A percentile compares a stretch with the other conserved stretches of the same genome.
phyloP scores from a whole-genome alignment of 2,113 vertebrate species.

The Spea multiplicata region DNA sequence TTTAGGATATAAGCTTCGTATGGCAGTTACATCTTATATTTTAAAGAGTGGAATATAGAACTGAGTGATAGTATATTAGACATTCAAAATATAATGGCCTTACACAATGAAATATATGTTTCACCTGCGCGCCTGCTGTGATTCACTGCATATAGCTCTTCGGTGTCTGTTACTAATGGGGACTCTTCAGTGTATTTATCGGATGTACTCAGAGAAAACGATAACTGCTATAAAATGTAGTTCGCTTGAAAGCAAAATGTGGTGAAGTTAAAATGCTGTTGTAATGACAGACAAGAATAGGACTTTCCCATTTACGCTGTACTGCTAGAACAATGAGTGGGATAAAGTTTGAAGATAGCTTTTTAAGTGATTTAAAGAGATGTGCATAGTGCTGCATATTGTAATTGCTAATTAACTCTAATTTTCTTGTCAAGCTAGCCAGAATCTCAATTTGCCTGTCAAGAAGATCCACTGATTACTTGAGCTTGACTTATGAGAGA shows the following conservation, averaged over 20 bases:
- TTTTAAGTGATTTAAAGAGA: constrained; percentile 40
- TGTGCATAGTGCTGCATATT: constrained; percentile 28
- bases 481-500: constrained; percentile 36
- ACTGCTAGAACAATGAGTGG: constrained; percentile 27
- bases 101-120: constrained; percentile 46
- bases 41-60: background rate
- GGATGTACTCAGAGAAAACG: constrained; percentile 49
- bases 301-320: constrained; percentile 3
- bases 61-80: background rate
- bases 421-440: constrained; percentile 47
- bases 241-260: constrained; percentile 28
- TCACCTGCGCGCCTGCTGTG: constrained; percentile 6
- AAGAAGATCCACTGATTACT: constrained; percentile 43
- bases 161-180: constrained; percentile 19
- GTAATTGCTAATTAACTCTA: constrained; percentile 45
- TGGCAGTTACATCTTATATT: background rate
- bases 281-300: constrained; percentile 10
- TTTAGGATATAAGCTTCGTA: too few species aligned
- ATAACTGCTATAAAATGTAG: constrained; percentile 40
- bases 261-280: constrained; percentile 24
- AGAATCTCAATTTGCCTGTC: constrained; percentile 46
- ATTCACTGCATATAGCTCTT: constrained; percentile 26
- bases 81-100: background rate
- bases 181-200: constrained; percentile 50
- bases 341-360: constrained; percentile 32